Conservation (phyloP, 2,888 invertebrate genomes). For the Zonitis immaculata region DNA sequence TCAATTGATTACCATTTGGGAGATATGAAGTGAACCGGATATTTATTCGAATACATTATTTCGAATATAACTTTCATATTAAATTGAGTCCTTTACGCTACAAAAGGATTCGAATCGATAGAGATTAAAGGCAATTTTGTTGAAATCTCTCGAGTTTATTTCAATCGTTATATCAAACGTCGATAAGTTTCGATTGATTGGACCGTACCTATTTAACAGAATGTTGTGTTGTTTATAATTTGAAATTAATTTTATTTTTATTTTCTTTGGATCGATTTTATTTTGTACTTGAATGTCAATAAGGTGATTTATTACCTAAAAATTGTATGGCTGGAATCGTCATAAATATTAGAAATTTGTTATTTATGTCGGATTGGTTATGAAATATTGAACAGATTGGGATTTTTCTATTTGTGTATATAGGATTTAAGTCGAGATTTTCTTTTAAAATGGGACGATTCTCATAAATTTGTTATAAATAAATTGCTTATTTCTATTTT, state of each 20-base stretch:
- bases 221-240: too few species aligned
- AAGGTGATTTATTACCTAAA: not conserved
- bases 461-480: too few species aligned
- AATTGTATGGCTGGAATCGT: not conserved
- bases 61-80: not conserved
- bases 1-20: not conserved
- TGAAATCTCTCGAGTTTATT: too few species aligned
- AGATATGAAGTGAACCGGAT: not conserved
- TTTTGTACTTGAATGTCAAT: not conserved
- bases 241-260: too few species aligned
- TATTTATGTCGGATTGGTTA: not conserved
- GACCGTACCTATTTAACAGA: too few species aligned
- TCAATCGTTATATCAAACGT: too few species aligned
- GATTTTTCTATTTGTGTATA: not conserved
- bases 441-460: not conserved
- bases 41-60: not conserved
- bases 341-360: not conserved
- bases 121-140: not conserved
- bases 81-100: not conserved
- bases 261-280: too few species aligned
- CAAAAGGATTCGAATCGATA: not conserved
- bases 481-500: too few species aligned
- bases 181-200: too few species aligned
- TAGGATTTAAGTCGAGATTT: not conserved
- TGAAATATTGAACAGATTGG: not conserved